These are phyloP conservation scores for Plebejus anna DNA, from an alignment of 2,888 invertebrate species.

Conservation along the genomic window DNA sequence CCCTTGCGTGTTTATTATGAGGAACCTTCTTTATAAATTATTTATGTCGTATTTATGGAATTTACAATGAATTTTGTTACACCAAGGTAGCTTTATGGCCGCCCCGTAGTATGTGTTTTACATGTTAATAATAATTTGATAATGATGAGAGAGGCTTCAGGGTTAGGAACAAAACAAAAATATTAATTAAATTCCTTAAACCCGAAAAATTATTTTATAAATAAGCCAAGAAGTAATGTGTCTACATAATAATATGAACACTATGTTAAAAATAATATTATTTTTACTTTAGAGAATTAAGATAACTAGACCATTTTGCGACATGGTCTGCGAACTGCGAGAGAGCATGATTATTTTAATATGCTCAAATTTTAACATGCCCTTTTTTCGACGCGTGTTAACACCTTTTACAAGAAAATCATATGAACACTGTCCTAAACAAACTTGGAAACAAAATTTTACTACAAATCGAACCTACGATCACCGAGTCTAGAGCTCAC, in stretches of 20 bases:
- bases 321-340: no score
- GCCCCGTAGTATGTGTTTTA: slow-evolving; percentile 9
- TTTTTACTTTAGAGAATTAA: no score
- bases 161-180: background rate
- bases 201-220: background rate
- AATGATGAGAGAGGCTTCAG: background rate
- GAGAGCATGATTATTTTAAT: no score
- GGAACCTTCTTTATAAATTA: slow-evolving; percentile 39
- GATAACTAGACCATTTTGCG: no score
- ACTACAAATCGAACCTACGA: no score
- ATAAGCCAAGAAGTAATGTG: background rate
- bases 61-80: slow-evolving; percentile 19
- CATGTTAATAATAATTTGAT: slow-evolving; percentile 18
- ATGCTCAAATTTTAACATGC: no score
- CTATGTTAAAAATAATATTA: no score
- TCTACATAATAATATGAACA: no score
- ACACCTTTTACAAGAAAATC: no score
- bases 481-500: background rate
- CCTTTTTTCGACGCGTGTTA: no score
- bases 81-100: slow-evolving; percentile 19
- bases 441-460: no score
- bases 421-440: no score
- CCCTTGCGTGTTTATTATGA: slow-evolving; percentile 32
- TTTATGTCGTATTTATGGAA: slow-evolving; percentile 29
- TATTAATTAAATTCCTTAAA: background rate